Conservation (phyloP, 2,888 invertebrate species). For the Acleris emargana region DNA sequence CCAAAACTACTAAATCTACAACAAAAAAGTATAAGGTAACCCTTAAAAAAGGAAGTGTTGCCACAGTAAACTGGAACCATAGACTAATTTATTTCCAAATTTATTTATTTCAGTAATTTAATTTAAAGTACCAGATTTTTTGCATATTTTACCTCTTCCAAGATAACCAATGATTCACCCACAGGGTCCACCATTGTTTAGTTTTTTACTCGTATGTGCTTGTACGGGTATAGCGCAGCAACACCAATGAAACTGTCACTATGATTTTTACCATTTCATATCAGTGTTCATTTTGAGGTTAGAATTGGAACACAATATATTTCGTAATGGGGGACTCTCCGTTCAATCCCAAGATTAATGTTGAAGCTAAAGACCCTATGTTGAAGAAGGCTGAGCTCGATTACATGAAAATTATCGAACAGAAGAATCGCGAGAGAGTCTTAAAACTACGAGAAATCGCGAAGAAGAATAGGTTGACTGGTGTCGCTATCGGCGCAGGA, state of each 20-base stretch:
- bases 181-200: too few relatives aligned
- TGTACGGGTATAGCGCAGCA: neutral
- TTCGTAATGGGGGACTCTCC: conserved; percentile 74
- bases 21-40: neutral
- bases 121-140: too few relatives aligned
- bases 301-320: conserved; percentile 45
- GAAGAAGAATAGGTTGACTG: conserved; percentile 87
- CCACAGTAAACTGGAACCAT: too few relatives aligned
- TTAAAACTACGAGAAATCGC: conserved; percentile 84
- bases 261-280: conserved; percentile 26
- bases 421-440: conserved; percentile 89
- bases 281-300: conserved; percentile 56
- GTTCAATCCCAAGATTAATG: conserved; percentile 67
- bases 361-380: conserved; percentile 65
- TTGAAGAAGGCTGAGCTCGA: conserved; percentile 86
- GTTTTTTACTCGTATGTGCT: neutral
- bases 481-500: conserved; percentile 84
- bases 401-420: conserved; percentile 91
- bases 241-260: conserved; percentile 33
- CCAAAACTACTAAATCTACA: conserved; percentile 11
- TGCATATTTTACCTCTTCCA: too few relatives aligned
- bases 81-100: too few relatives aligned
- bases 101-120: too few relatives aligned
- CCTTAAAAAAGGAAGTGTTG: neutral
- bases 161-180: neutral